Evolutionary conservation across 2,888 invertebrate genomes (phyloP).

Genomic region (Latheticus oryzae): DNA sequence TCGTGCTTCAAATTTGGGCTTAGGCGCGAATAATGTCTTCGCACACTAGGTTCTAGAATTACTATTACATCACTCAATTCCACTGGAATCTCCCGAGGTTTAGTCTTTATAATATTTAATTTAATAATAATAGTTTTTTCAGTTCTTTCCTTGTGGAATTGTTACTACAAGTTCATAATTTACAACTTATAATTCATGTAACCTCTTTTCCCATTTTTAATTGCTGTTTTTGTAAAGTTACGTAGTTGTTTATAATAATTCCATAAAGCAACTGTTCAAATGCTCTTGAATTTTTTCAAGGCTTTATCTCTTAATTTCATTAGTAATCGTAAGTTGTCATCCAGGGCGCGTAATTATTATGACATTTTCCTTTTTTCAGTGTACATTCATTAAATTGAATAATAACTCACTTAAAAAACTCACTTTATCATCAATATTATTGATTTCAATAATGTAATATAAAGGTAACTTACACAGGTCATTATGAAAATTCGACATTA

Average conservation of each 20-base stretch:
- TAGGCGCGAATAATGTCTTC: too few species aligned
- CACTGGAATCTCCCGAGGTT: background rate
- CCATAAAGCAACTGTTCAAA: background rate
- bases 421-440: slow-evolving; percentile 2
- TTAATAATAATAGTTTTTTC: too few species aligned
- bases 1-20: too few species aligned
- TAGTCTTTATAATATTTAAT: slow-evolving; percentile 1
- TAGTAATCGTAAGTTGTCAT: background rate
- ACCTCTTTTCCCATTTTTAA: slow-evolving; percentile 1
- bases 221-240: slow-evolving; percentile 1
- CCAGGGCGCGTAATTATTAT: slow-evolving; percentile 3
- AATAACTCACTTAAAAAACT: too few species aligned
- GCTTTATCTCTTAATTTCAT: slow-evolving; percentile 1
- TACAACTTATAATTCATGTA: background rate
- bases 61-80: background rate
- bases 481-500: slow-evolving; percentile 1
- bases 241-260: slow-evolving; percentile 3
- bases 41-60: too few species aligned
- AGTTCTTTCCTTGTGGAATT: slow-evolving; percentile 2
- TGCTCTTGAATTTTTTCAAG: background rate
- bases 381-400: background rate
- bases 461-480: background rate
- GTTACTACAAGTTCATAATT: background rate
- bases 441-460: slow-evolving; percentile 1
- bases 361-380: slow-evolving; percentile 4